Evolutionary conservation across 2,888 invertebrate species (phyloP), one percentile per base, ranked within the genome.

Genomic region (Dioctria rufipes): DNA sequence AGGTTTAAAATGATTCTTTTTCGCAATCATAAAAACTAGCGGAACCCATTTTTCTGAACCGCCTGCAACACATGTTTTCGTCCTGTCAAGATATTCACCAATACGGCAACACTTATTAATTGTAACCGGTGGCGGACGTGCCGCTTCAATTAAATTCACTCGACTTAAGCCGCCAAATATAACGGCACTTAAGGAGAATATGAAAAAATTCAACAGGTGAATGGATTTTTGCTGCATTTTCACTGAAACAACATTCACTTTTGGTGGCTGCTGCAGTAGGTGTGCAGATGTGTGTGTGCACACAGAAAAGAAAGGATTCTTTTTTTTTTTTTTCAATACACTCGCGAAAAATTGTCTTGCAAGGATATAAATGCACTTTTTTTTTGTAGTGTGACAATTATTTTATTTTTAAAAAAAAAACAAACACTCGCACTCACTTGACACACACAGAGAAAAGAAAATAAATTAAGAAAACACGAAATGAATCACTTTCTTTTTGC

Each of bases 91-190:
- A 83, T 89, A 88, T 85, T 91, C 91, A 69, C 90, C 91, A 82
- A 88, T 87, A 42, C 88, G 90, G 85, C 92, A 92, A 86, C 92
- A 93, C 86, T 91, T 90, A 83, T 91, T 88, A 67, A 92, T 88
- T 61, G 84, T 86, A 63, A 90, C 87, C 60, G 84, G 88, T 8
- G 86, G 61, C 25, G 25, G 25, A 5, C 65, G 60, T 37, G 61
- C 69, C 9, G 49, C 60, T 40, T 79, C 40, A 3, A 60, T 71
- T 40, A 75, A 3, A 6, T 5, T 43, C n/a, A 9, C 13, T 25
- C 25, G 25, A 25, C 25, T 25, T 25, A 25, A 25, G 25, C 25
- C 25, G 9, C 42, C 40, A 2, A 9, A 40, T 6, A 42, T 54
- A 73, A 73, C 75, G 77, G 49, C 25, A 3, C 54, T 11, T 37